Base-by-base conservation (phyloP, 2,888 invertebrate genomes). In the Pemphredon lugubris region DNA sequence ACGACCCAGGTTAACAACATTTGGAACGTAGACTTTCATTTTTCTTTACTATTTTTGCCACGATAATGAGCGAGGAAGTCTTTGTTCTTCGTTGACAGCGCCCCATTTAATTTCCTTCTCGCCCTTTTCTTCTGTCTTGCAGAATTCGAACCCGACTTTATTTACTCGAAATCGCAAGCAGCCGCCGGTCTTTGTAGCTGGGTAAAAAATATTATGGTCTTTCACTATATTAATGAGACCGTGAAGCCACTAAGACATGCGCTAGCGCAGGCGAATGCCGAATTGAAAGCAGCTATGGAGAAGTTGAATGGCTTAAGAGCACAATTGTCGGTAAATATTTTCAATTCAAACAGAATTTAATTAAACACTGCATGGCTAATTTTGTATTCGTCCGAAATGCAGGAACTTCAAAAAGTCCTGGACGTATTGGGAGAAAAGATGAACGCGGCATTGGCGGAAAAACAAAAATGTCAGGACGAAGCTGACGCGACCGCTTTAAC, bases 171-270 rank as follows among this genome's bases (percentile, higher is more conserved):
- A 90, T 98, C 98, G 0, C 92, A 93, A 30, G 98, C 98, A 13
- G 98, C 98, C 16, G 96, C 97, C 55, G 96, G 98, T 20, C 91
- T 98, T 6, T 98, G 97, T 86, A 94, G 97, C 1, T 98, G 98
- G 97, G 98, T 96, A 1, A 94, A 97, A 78, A 98, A 98, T 90
- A 97, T 98, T 76, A 92, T 96, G 87, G 95, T 93, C 82, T 98
- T 96, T 90, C 95, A 96, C 90, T 95, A 96, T 58, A 96, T 98
- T 23, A 97, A 95, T 90, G 95, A 96, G 70, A 95, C 96, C 32
- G 98, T 98, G 0, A 97, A 97, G 88, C 98, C 98, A 16, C 97
- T 98, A 86, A 92, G 97, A 84, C 92, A 93, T 63, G 98, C 98
- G 1, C 92, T 98, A 21, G 93, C 94, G 16, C 94, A 94, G 67